Conservation (phyloP, 2,888 invertebrate species). For the Sialis lutaria region DNA sequence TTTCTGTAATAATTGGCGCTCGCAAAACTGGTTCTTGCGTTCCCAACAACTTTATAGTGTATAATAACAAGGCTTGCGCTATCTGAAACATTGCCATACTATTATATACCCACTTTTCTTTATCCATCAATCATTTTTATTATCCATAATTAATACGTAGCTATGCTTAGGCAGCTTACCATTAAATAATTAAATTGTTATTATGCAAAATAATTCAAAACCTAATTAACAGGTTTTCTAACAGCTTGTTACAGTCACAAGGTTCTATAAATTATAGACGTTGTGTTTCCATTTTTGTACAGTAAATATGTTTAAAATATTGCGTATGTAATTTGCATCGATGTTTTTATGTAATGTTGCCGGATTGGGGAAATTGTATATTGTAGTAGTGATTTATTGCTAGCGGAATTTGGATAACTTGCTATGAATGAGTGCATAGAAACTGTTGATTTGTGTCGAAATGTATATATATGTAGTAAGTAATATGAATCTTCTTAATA, state of each 20-base stretch:
- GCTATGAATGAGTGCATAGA: too few relatives aligned
- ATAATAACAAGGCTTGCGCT: not conserved
- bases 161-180: conserved; percentile 1
- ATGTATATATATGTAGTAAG: too few relatives aligned
- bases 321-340: too few relatives aligned
- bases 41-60: not conserved
- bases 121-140: conserved; percentile 4
- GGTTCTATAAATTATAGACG: too few relatives aligned
- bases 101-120: conserved; percentile 1
- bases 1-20: conserved; percentile 1
- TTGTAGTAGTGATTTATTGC: too few relatives aligned
- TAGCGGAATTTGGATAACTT: too few relatives aligned
- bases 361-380: too few relatives aligned
- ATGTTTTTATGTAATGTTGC: too few relatives aligned
- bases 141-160: conserved; percentile 3
- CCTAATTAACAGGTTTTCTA: conserved; percentile 1
- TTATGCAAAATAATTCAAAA: conserved; percentile 5
- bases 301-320: too few relatives aligned
- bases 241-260: not conserved
- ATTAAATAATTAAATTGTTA: conserved; percentile 4
- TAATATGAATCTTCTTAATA: too few relatives aligned
- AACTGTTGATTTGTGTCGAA: too few relatives aligned
- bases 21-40: not conserved
- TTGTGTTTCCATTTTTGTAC: too few relatives aligned
- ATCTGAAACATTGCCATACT: not conserved